Evolutionary conservation across 1,140 invertebrate genomes (phyloP), one percentile per base, ranked within the genome.

Genomic region (Trichonephila clavata): DNA sequence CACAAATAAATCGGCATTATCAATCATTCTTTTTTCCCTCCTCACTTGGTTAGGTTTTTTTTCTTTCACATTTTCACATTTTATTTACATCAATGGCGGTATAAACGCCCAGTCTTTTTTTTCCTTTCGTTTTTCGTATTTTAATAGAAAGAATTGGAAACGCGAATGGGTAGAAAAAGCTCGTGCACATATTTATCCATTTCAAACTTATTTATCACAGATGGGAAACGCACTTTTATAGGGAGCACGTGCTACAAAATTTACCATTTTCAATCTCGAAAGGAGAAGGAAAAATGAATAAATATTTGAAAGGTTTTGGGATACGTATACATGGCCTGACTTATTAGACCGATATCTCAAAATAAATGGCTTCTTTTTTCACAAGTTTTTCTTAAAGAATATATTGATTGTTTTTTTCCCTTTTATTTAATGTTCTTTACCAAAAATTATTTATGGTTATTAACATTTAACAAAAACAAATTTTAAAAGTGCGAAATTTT

Each of bases 1-100:
- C 60, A 63, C 84, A 77, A 86, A 63, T 86, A 86, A 86, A 86
- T 86, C 84, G 84, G 84, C 84, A 27, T 86, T 86, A 86, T 86
- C 57, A 86, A 86, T 86, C 84, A 86, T 50, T 50, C 60, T 63
- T 57, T 63, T 86, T 86, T 63, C 3, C 68, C 16, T 18, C 4
- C 71, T 27, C 71, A 77, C 71, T 77, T 13, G 14, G 32, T 50
- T 16, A 27, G 32, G 27, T 77, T 39, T 83, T 39, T 61, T 86
- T 83, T 83, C 24, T 83, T 59, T 83, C 81, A 16, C 81, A 10
- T 57, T 83, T 39, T 77, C 71, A 77, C 71, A 77, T 77, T 77
- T 83, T 83, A 57, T 83, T 83, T 77, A 77, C 71, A 77, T 50
- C 81, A 83, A 83, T 83, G 50, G 21, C 81, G 81, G 81, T 43